Evolutionary conservation across 2,888 invertebrate genomes (phyloP).

Genomic region (Automeris io): DNA sequence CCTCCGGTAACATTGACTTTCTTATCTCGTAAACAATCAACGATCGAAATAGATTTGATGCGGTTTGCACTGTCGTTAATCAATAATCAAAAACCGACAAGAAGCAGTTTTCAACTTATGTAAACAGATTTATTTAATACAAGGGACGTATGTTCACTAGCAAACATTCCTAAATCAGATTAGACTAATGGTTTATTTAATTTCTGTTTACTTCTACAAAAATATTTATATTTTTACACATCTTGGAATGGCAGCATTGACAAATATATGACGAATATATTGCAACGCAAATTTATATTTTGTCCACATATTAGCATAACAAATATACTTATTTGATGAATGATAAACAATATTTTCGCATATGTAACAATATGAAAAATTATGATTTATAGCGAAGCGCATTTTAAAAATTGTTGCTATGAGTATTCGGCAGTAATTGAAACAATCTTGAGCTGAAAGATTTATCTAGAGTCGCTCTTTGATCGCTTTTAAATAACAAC

Average conservation of each 20-base stretch:
- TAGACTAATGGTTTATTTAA: not conserved
- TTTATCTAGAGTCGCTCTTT: not conserved
- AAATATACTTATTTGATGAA: not conserved
- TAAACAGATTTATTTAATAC: not conserved
- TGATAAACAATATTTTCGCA: not conserved
- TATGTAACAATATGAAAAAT: conserved; percentile 2
- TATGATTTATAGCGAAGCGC: conserved; percentile 4
- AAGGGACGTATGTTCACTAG: not conserved
- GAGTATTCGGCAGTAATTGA: not conserved
- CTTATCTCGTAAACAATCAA: conserved; percentile 58
- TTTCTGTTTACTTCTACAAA: not conserved
- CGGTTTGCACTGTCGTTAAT: conserved; percentile 31
- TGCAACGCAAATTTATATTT: conserved; percentile 11
- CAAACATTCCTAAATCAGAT: not conserved
- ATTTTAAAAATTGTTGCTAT: not conserved
- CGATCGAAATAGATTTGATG: conserved; percentile 49
- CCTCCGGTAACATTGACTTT: conserved; percentile 74
- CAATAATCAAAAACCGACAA: conserved; percentile 19
- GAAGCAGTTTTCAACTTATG: conserved; percentile 7
- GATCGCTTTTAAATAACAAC: not conserved
- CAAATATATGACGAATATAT: conserved; percentile 16
- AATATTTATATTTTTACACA: not conserved
- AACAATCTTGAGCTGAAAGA: not conserved
- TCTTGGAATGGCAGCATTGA: not conserved
- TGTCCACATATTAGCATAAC: conserved; percentile 12